Evolutionary conservation across 2,797 vertebrate species (phyloP), one percentile per base, ranked within the genome.

Genomic region (Chelon labrosus): DNA sequence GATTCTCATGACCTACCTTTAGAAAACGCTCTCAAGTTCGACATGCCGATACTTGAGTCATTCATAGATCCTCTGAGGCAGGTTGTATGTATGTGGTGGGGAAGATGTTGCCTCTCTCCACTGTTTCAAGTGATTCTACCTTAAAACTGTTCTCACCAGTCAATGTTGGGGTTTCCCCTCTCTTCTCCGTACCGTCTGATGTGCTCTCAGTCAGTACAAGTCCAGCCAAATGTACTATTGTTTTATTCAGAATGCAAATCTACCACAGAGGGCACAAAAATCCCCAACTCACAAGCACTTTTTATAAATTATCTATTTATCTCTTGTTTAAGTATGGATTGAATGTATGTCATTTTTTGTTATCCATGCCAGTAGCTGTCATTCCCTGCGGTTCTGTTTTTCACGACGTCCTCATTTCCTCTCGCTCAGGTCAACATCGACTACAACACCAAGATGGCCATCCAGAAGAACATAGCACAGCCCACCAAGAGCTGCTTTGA

Each of bases 401-500:
- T 82, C 20, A 54, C 25, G 4, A 7, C 38, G 1, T 55, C 49
- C n/a, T 60, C 0, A 17, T 70, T 59, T 67, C 12, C 19, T 56
- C 54, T 79, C 11, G 5, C 55, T n/a, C 87, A 99, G 98, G 95
- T 99, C 65, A 99, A 99, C 85, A 95, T 99, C 62, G 98, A 99
- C 89, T 96, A 97, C 64, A 92, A 93, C 51, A 98, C 96, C 78
- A 97, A 95, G 87, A 90, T 91, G 80, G 65, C 75, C 38, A 96
- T 97, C 14, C 72, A 94, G 70, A 94, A 93, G 81, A 94, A 65
- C 47, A 83, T 98, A 1, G 63, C 68, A 0, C 84, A 91, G 10
- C 97, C 97, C 7, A 92, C 92, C 2, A 81, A 52, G 19, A 90
- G 87, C 65, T 95, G 93, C 47, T 99, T 98, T 35, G 95, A 99